Conservation (phyloP, 1,140 invertebrate species). For the Drosophila truncata region DNA sequence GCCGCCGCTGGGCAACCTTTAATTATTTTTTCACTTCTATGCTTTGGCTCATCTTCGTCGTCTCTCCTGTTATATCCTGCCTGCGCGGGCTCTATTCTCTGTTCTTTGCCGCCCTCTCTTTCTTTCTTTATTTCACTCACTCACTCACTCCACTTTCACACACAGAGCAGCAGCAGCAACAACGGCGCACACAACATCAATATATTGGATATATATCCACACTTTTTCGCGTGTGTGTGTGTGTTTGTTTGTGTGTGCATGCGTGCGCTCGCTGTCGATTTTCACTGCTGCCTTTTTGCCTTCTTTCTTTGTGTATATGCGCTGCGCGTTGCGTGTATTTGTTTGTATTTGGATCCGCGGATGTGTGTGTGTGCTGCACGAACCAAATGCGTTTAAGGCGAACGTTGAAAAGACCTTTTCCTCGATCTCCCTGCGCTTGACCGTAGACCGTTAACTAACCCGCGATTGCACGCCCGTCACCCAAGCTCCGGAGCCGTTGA, state of each 20-base stretch:
- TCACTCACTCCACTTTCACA: conserved; percentile 39
- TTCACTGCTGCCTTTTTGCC: conserved; percentile 57
- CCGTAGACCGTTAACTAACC: conserved; percentile 46
- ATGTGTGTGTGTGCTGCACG: conserved; percentile 49
- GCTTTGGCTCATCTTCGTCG: conserved; percentile 73
- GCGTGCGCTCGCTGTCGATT: conserved; percentile 53
- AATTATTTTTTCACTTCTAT: conserved; percentile 76
- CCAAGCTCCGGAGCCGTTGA: conserved; percentile 33
- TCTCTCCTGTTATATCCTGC: conserved; percentile 71
- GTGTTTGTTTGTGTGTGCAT: conserved; percentile 47
- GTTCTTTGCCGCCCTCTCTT: conserved; percentile 34
- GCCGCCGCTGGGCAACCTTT: conserved; percentile 56
- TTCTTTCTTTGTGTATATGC: conserved; percentile 62
- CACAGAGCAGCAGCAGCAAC: conserved; percentile 51
- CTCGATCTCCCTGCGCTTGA: neutral
- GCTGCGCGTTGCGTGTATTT: conserved; percentile 40
- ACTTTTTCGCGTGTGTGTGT: conserved; percentile 53
- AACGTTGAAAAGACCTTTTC: conserved; percentile 69
- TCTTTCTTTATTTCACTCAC: conserved; percentile 30
- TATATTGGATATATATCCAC: conserved; percentile 74
- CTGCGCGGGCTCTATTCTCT: conserved; percentile 54
- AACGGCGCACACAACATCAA: conserved; percentile 71
- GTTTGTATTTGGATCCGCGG: conserved; percentile 30
- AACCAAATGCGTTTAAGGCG: conserved; percentile 75
- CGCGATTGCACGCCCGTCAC: conserved; percentile 52